phyloP scores from a whole-genome alignment of 2,797 vertebrate species.

The Rhinatrema bivittatum region DNA sequence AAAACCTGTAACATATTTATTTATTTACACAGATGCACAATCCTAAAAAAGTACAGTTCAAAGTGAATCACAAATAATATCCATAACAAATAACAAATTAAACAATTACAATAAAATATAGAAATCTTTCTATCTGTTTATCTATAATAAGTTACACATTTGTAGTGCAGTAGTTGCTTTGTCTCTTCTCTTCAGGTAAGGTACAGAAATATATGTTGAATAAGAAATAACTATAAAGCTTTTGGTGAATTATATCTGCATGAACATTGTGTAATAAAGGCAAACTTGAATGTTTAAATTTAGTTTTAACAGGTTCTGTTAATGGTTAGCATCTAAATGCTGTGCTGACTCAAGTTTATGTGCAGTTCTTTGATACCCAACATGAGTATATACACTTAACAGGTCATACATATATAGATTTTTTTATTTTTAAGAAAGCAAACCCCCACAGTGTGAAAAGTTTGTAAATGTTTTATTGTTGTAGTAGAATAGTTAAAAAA shows the following conservation, averaged over 20 bases:
- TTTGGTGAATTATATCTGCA: neutral
- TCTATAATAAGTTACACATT: too few species aligned
- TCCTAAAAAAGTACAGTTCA: too few species aligned
- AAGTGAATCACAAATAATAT: too few species aligned
- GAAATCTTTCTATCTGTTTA: too few species aligned
- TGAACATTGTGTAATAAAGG: neutral
- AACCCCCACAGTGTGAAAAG: neutral
- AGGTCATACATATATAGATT: neutral
- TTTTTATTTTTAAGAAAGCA: slow-evolving; percentile 15
- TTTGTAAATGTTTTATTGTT: neutral
- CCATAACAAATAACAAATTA: too few species aligned
- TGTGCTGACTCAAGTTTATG: too few species aligned
- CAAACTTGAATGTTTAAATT: too few species aligned
- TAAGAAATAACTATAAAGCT: neutral
- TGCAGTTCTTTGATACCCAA: neutral
- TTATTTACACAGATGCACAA: too few species aligned
- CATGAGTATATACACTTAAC: neutral
- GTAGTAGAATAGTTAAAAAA: neutral
- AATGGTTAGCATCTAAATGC: too few species aligned
- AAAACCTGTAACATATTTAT: too few species aligned
- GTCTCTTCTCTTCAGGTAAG: neutral
- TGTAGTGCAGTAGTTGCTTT: neutral
- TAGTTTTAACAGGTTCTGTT: too few species aligned
- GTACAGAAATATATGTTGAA: neutral
- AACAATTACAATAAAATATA: too few species aligned